phyloP scores from a whole-genome alignment of 2,113 vertebrate species.

The Ictidomys tridecemlineatus region DNA sequence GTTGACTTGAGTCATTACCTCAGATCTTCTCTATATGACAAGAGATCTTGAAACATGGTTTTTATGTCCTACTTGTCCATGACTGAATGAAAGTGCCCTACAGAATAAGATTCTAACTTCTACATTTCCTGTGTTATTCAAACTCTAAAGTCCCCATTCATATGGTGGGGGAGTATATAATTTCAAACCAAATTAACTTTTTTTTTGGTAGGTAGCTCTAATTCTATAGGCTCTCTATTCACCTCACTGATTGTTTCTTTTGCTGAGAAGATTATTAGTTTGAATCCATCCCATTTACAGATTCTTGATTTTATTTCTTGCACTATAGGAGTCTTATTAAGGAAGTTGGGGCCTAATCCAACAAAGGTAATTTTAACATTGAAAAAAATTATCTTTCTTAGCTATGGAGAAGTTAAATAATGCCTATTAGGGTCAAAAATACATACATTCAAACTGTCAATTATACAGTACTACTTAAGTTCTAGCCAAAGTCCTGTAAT shows the following conservation, averaged over 20 bases:
- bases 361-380: constrained; percentile 23
- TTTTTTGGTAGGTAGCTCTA: background rate
- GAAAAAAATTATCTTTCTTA: background rate
- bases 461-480: background rate
- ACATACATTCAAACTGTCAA: constrained; percentile 50
- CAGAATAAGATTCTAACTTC: background rate
- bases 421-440: constrained; percentile 10
- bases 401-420: constrained; percentile 23
- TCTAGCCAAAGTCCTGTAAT: background rate
- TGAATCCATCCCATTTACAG: no score
- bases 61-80: background rate
- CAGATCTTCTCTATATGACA: background rate
- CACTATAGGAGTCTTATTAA: no score
- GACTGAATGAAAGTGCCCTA: background rate
- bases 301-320: no score
- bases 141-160: constrained; percentile 36
- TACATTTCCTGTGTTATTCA: background rate
- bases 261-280: no score
- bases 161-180: background rate
- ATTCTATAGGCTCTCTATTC: no score
- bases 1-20: background rate
- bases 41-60: background rate
- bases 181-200: background rate
- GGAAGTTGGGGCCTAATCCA: no score
- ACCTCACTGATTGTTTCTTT: no score